Percentiles rank a stretch among this genome's conserved stretches.
Conservation (phyloP, 2,113 vertebrate genomes). For the Gymnogyps californianus region DNA sequence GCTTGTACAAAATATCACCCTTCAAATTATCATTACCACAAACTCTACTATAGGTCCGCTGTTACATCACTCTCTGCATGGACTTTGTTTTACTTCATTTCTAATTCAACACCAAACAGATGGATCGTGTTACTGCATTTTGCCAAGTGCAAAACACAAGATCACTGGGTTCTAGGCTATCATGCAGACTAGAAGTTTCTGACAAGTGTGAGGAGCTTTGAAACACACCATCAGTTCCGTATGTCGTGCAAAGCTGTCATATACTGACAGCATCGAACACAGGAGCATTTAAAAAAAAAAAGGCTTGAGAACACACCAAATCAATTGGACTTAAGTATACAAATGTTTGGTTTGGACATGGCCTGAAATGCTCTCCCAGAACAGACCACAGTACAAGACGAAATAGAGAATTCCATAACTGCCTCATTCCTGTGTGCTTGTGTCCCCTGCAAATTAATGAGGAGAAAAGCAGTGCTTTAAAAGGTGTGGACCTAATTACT, state of each 20-base stretch:
- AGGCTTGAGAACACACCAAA: neutral
- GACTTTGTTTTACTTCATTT: neutral
- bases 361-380: neutral
- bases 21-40: neutral
- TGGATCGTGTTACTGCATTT: neutral
- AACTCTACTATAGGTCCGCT: neutral
- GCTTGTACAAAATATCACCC: neutral
- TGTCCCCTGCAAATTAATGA: neutral
- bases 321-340: neutral
- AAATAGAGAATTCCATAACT: neutral
- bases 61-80: rapidly evolving
- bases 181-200: neutral
- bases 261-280: rapidly evolving
- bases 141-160: neutral
- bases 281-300: neutral
- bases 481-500: neutral
- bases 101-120: slow-evolving; percentile 33
- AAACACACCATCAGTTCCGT: neutral
- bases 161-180: neutral
- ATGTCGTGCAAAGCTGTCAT: neutral
- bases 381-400: neutral
- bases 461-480: neutral
- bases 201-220: slow-evolving; percentile 30
- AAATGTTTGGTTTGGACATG: neutral
- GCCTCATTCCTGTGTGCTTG: neutral